Evolutionary conservation across 2,113 vertebrate species (phyloP).

Genomic region (Bucco capensis): DNA sequence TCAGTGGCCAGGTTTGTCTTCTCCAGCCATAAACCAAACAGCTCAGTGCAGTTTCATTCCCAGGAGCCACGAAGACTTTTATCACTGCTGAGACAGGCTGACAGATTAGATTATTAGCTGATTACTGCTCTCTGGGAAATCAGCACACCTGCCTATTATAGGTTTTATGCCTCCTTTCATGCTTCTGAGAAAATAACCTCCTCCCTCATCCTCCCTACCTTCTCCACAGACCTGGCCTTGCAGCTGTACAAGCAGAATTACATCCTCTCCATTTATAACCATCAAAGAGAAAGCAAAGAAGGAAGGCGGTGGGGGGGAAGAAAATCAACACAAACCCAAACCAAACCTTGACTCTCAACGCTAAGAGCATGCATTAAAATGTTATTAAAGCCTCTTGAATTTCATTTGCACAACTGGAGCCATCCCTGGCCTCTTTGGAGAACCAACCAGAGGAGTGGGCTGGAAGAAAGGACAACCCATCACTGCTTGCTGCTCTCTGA

Average conservation of each 20-base stretch:
- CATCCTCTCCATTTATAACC: constrained; percentile 15
- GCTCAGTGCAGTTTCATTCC: not conserved
- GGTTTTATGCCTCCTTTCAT: not conserved
- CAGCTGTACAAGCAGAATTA: constrained; percentile 56
- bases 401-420: constrained; percentile 40
- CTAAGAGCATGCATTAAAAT: not conserved
- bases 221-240: not conserved
- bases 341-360: not conserved
- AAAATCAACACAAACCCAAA: no score
- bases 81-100: not conserved
- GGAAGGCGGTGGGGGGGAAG: not conserved
- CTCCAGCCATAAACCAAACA: not conserved
- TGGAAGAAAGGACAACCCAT: not conserved
- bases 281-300: not conserved
- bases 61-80: not conserved
- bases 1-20: not conserved
- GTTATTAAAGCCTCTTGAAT: not conserved
- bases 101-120: not conserved
- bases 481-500: not conserved
- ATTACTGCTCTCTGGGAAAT: not conserved
- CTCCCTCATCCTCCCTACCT: not conserved
- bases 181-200: not conserved
- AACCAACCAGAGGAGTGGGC: not conserved
- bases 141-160: not conserved
- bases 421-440: not conserved